Evolutionary conservation across 2,113 vertebrate species (phyloP).

Genomic region (Hydrochoerus hydrochaeris): DNA sequence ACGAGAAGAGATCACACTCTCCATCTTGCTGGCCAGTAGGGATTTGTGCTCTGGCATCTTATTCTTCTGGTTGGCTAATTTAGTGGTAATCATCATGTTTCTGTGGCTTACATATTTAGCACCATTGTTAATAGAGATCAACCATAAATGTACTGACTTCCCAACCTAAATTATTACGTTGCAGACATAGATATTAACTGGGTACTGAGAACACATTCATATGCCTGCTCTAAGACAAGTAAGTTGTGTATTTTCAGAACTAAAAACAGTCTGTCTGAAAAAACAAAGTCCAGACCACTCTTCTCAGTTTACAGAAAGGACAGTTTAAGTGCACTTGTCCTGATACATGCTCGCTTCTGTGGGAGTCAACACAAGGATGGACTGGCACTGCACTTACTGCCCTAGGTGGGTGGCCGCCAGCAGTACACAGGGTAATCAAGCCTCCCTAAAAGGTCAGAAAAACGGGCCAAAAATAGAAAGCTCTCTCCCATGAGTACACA

Average conservation of each 20-base stretch:
- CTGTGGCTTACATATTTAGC: neutral
- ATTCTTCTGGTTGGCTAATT: neutral
- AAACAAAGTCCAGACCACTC: neutral
- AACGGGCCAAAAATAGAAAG: neutral
- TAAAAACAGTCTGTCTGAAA: neutral
- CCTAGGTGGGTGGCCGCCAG: no score
- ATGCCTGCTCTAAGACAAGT: neutral
- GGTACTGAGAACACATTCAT: neutral
- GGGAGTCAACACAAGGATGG: neutral
- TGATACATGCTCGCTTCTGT: neutral
- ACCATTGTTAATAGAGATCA: neutral
- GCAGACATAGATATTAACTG: neutral
- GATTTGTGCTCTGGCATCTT: neutral
- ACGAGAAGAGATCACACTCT: neutral
- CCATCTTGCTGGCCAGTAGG: neutral
- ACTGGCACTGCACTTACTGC: no score
- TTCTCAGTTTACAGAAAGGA: neutral
- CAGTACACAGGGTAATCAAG: neutral
- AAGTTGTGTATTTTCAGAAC: neutral
- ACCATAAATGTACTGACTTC: neutral
- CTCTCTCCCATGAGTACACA: neutral
- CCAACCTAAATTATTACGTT: neutral
- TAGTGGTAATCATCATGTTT: neutral
- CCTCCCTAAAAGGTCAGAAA: neutral
- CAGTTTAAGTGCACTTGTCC: neutral